A percentile compares a stretch with the other conserved stretches of the same genome.
These are phyloP conservation scores for Xestia xanthographa DNA, from an alignment of 2,888 invertebrate species.

Conservation along the genomic window DNA sequence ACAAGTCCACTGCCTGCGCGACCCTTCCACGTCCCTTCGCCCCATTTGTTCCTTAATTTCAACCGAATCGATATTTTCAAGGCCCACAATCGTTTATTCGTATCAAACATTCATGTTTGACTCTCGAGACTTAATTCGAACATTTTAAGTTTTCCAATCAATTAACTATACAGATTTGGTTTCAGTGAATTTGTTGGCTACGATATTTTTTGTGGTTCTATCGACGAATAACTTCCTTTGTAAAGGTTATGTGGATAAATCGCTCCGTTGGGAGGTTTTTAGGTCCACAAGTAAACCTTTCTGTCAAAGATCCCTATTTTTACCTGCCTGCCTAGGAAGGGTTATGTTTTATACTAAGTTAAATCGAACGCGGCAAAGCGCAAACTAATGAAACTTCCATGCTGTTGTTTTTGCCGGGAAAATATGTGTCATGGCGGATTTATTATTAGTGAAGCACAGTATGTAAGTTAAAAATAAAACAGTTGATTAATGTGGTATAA, in stretches of 20 bases:
- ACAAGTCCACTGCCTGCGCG: slow-evolving; percentile 58
- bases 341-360: slow-evolving; percentile 10
- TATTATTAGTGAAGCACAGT: slow-evolving; percentile 1
- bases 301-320: slow-evolving; percentile 1
- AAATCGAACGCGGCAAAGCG: slow-evolving; percentile 23
- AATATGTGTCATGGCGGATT: slow-evolving; percentile 33
- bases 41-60: slow-evolving; percentile 83
- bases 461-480: slow-evolving; percentile 24
- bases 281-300: slow-evolving; percentile 15
- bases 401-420: slow-evolving; percentile 28
- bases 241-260: slow-evolving; percentile 23
- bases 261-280: slow-evolving; percentile 21
- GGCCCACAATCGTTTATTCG: slow-evolving; percentile 75
- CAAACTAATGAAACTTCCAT: slow-evolving; percentile 36
- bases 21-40: slow-evolving; percentile 77
- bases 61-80: slow-evolving; percentile 82
- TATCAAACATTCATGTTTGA: slow-evolving; percentile 75
- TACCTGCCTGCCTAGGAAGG: too few species aligned
- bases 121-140: slow-evolving; percentile 49
- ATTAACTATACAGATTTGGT: slow-evolving; percentile 42
- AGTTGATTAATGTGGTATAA: slow-evolving; percentile 8
- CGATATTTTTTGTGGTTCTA: slow-evolving; percentile 11
- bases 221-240: slow-evolving; percentile 2
- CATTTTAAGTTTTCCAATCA: slow-evolving; percentile 44
- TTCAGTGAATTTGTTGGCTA: slow-evolving; percentile 11